A percentile compares a stretch with the other conserved stretches of the same genome.
Evolutionary conservation across 2,113 vertebrate species (phyloP).

Genomic region (Halichoeres trimaculatus): DNA sequence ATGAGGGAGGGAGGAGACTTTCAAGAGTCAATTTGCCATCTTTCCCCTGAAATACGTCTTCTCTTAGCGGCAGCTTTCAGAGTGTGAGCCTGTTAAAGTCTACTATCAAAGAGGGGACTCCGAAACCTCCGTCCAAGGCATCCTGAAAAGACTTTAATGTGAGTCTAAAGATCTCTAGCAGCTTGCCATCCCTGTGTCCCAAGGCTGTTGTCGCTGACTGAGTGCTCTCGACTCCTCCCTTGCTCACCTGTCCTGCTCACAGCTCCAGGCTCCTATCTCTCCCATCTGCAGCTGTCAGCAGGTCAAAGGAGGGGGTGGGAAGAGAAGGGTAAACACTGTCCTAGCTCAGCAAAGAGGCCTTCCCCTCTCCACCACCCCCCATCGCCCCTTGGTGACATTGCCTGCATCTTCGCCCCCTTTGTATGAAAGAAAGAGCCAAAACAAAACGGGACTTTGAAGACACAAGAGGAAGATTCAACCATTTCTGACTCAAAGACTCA

Average conservation of each 20-base stretch:
- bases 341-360: constrained; percentile 76
- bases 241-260: constrained; percentile 76
- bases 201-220: constrained; percentile 61
- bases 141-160: constrained; percentile 30
- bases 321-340: constrained; percentile 72
- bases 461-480: constrained; percentile 16
- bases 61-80: constrained; percentile 43
- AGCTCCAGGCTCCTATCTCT: constrained; percentile 77
- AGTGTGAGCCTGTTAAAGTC: constrained; percentile 28
- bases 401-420: constrained; percentile 25
- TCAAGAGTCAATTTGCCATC: constrained; percentile 59
- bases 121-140: constrained; percentile 12
- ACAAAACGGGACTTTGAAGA: constrained; percentile 5
- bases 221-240: constrained; percentile 69
- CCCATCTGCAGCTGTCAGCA: constrained; percentile 84
- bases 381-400: constrained; percentile 35
- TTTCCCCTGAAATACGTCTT: constrained; percentile 34
- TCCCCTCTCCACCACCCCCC: constrained; percentile 13
- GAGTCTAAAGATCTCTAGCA: constrained; percentile 35
- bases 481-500: constrained; percentile 24
- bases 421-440: constrained; percentile 1
- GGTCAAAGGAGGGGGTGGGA: constrained; percentile 68
- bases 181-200: constrained; percentile 60
- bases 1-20: constrained; percentile 65
- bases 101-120: constrained; percentile 15